Evolutionary conservation across 2,797 vertebrate species (phyloP), one percentile per base, ranked within the genome.

Genomic region (Epinephelus coioides): DNA sequence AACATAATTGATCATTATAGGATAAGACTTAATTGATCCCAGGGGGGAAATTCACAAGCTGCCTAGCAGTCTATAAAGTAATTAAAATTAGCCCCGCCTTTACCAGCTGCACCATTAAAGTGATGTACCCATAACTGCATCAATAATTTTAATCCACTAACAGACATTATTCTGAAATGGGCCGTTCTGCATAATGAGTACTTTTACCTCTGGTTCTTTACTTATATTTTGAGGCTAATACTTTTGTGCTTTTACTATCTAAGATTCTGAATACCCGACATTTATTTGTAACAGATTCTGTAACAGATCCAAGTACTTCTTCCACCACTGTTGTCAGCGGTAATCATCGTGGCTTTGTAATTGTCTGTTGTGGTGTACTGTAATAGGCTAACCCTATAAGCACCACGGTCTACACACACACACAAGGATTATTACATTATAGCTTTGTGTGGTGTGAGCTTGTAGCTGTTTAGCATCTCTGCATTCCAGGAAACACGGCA

Each of bases 341-440:
- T 76, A 54, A 80, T 73, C 57, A 73, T 64, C 61, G 43, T 30
- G 53, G 66, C 71, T 75, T 70, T 65, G 60, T 79, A 76, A 78
- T 73, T 66, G 73, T 50, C 51, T 76, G 78, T 78, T 84, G 82
- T 79, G 76, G 62, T 85, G 50, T 11, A 5, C 53, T 74, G 46
- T 81, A 88, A 91, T 78, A 77, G 76, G 82, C 69, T 82, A 82
- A 85, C 67, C 49, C 38, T 34, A 30, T 77, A 79, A 84, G 65
- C 57, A 10, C 25, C 27, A 75, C 40, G 27, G 73, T 76, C 67
- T 70, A 18, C 56, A 79, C 66, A 70, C 30, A 66, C 43, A 77
- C 61, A 80, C 69, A 47, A 21, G 66, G 75, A 34, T 80, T 79
- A 88, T 86, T 82, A 66, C 66, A 76, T 88, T 82, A 30, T 30